Evolutionary conservation across 2,113 vertebrate genomes (phyloP).

Genomic region (Lagopus muta): DNA sequence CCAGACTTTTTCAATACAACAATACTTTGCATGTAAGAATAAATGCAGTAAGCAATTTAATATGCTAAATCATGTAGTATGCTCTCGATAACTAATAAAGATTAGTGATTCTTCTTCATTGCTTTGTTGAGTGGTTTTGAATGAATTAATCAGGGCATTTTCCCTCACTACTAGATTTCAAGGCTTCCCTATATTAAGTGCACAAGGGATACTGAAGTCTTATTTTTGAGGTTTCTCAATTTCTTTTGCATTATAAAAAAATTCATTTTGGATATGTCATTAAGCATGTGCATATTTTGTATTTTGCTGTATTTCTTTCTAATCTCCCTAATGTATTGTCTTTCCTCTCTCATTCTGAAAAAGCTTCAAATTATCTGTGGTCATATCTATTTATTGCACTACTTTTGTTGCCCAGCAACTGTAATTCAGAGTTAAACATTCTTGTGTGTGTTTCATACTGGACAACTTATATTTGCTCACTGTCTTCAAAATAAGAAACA

Average conservation of each 20-base stretch:
- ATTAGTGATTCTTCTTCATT: background rate
- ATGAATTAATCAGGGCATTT: background rate
- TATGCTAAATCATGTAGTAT: background rate
- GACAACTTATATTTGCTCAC: background rate
- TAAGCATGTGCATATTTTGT: background rate
- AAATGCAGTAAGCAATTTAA: constrained; percentile 13
- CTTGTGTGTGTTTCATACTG: background rate
- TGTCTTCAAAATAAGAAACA: background rate
- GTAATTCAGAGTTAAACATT: background rate
- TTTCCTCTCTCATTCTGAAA: background rate
- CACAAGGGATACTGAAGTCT: background rate
- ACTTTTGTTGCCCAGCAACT: background rate
- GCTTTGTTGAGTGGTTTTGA: background rate
- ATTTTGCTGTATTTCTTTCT: background rate
- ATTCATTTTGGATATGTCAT: background rate
- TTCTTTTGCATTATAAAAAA: background rate
- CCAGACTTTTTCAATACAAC: background rate
- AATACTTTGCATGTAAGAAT: constrained; percentile 24
- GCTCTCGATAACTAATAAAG: constrained; percentile 2
- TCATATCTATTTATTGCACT: background rate
- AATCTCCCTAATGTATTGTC: background rate
- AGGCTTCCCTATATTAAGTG: background rate
- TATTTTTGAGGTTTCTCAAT: background rate
- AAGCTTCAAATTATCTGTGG: background rate
- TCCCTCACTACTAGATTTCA: background rate